phyloP scores from a whole-genome alignment of 1,140 invertebrate species.

The Cydia strobilella region DNA sequence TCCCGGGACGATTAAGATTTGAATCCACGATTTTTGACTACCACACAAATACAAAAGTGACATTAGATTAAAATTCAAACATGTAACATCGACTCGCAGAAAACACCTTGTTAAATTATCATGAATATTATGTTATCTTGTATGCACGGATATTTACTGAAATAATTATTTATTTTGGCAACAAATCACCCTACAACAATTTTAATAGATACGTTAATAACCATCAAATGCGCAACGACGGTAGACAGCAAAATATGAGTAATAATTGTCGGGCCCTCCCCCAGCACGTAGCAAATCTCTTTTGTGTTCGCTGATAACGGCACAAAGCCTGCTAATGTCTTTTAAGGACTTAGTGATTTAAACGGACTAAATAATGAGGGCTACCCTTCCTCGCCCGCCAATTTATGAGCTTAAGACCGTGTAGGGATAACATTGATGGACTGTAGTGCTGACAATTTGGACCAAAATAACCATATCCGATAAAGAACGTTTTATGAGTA shows the following conservation, averaged over 20 bases:
- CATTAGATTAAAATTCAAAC: too few species aligned
- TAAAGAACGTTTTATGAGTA: neutral
- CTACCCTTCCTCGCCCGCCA: constrained; percentile 70
- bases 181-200: neutral
- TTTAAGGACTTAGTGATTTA: constrained; percentile 81
- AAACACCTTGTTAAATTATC: too few species aligned
- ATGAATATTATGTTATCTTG: too few species aligned
- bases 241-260: constrained; percentile 55
- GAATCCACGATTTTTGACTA: too few species aligned
- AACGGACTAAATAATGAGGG: constrained; percentile 80
- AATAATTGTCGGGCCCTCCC: constrained; percentile 66
- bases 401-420: constrained; percentile 69
- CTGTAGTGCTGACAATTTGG: neutral
- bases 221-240: constrained; percentile 21
- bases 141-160: too few species aligned
- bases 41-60: too few species aligned
- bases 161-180: neutral
- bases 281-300: constrained; percentile 69
- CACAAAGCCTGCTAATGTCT: constrained; percentile 79
- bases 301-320: constrained; percentile 76
- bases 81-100: too few species aligned
- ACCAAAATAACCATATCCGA: neutral
- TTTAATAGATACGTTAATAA: constrained; percentile 16
- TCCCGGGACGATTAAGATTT: too few species aligned
- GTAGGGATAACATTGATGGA: constrained; percentile 40